These are phyloP conservation scores for Platorchestia sp. DNA, from an alignment of 1,140 invertebrate species.

Conservation along the genomic window DNA sequence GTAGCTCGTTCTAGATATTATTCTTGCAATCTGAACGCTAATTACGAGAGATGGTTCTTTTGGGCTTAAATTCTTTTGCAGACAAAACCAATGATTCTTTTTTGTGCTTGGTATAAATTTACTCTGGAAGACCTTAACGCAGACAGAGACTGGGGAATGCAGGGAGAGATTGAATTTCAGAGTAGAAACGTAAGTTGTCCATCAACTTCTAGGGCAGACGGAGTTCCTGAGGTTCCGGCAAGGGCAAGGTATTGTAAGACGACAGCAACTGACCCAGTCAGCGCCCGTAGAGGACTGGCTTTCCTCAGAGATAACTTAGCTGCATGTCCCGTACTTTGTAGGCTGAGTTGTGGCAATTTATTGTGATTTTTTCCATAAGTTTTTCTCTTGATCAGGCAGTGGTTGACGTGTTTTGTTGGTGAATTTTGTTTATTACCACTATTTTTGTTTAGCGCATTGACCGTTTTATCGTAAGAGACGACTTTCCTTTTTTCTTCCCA, in stretches of 20 bases:
- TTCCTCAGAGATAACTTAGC: not conserved
- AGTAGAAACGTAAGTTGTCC: too few species aligned
- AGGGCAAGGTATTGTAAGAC: not conserved
- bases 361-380: not conserved
- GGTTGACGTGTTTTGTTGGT: not conserved
- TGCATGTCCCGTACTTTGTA: not conserved
- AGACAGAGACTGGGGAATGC: too few species aligned
- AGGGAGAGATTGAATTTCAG: too few species aligned
- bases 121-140: too few species aligned
- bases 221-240: not conserved
- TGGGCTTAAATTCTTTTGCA: not conserved
- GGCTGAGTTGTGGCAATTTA: not conserved
- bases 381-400: not conserved
- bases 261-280: not conserved
- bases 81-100: too few species aligned
- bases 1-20: not conserved
- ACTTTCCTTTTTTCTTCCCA: too few species aligned
- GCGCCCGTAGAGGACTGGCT: not conserved
- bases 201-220: not conserved
- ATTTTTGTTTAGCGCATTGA: not conserved
- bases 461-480: not conserved
- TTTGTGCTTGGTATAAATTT: not conserved
- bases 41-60: not conserved
- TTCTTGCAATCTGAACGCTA: not conserved
- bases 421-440: not conserved